Conservation (phyloP, 2,888 invertebrate species). For the Harpalus rubripes region DNA sequence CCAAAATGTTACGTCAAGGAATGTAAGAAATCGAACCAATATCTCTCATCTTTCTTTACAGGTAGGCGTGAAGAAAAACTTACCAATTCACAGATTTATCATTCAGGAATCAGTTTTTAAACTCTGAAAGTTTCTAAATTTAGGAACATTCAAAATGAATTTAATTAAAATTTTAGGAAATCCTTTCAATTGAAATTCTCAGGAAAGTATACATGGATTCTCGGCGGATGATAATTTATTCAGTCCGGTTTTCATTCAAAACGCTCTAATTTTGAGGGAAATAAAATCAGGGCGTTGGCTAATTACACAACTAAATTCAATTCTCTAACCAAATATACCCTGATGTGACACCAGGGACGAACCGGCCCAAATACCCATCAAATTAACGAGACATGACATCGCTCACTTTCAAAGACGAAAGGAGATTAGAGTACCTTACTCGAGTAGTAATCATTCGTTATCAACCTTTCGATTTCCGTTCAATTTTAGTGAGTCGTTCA, state of each 20-base stretch:
- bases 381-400: not conserved
- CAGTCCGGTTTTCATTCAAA: constrained; percentile 17
- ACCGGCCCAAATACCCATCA: not conserved
- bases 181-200: constrained; percentile 5
- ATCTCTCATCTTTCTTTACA: not conserved
- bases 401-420: not conserved
- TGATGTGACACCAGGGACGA: not conserved
- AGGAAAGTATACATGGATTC: constrained; percentile 11
- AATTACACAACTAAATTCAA: constrained; percentile 9
- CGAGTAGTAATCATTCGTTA: not conserved
- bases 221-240: constrained; percentile 20
- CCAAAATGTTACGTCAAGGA: no score
- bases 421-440: not conserved
- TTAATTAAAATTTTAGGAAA: constrained; percentile 27
- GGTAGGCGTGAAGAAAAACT: not conserved
- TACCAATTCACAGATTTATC: constrained; percentile 12
- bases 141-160: constrained; percentile 32
- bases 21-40: not conserved
- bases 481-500: no score
- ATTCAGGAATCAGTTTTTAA: constrained; percentile 12
- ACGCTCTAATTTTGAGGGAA: constrained; percentile 1
- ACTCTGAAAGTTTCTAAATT: constrained; percentile 6
- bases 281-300: constrained; percentile 32
- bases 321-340: constrained; percentile 4
- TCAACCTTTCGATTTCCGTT: not conserved